phyloP scores from a whole-genome alignment of 2,113 vertebrate species.

The Scomber colias region DNA sequence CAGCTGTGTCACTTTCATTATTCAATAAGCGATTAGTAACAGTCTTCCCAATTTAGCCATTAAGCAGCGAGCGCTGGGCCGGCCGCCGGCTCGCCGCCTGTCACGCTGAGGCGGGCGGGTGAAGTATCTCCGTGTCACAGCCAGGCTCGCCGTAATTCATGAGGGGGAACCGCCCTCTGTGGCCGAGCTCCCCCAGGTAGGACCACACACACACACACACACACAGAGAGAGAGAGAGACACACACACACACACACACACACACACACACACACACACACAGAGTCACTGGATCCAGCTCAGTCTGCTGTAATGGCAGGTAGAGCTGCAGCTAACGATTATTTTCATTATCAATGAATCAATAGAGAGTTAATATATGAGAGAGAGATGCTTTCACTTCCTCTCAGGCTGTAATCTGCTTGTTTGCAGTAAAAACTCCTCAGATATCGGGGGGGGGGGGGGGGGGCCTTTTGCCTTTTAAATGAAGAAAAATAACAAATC shows the following conservation, averaged over 20 bases:
- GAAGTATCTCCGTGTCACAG: constrained; percentile 83
- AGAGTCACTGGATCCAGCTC: not conserved
- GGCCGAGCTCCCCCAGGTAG: constrained; percentile 58
- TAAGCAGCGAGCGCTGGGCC: constrained; percentile 79
- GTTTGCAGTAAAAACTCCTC: no score
- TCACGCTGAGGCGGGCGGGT: constrained; percentile 70
- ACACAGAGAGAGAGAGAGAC: no score
- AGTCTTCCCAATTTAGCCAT: constrained; percentile 88
- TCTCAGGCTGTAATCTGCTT: no score
- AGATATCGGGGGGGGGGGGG: no score
- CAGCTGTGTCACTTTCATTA: constrained; percentile 96
- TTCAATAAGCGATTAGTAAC: constrained; percentile 92
- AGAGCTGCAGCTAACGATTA: no score
- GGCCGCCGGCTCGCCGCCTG: constrained; percentile 65
- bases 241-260: constrained; percentile 20
- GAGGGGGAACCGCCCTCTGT: constrained; percentile 71
- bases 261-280: constrained; percentile 9
- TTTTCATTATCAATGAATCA: no score
- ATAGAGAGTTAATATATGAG: no score
- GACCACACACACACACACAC: constrained; percentile 16
- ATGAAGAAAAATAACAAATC: no score
- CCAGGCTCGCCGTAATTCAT: constrained; percentile 78
- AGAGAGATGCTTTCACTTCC: no score
- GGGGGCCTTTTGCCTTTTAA: no score
- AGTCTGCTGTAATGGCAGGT: no score